Base-by-base conservation (phyloP, 2,113 vertebrate genomes). In the Plectropomus leopardus region DNA sequence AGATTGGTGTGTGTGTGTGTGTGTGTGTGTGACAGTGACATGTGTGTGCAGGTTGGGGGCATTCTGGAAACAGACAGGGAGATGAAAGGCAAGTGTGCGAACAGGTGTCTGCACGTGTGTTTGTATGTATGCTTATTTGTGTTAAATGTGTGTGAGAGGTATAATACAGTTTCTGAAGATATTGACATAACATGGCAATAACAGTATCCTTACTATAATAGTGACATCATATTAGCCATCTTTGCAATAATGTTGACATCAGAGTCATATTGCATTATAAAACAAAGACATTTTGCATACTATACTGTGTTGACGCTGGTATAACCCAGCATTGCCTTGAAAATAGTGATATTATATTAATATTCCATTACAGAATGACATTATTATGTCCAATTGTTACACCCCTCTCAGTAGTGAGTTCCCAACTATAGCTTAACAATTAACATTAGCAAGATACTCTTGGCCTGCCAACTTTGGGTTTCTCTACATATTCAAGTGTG, bases 1-100 rank as follows among this genome's bases (percentile, higher is more conserved):
- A 32, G 28, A 32, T 19, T 10, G 28, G 58, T 68, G 40, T 51
- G 26, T 68, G 66, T 58, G 36, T 71, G 32, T 58, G 48, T 21
- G 21, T 60, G 45, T n/a, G 55, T 45, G 19, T 45, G 30, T 48
- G 40, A 58, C 42, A 54, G 40, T 74, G 67, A 68, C 78, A 84
- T 81, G 81, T 79, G 77, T 75, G 78, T 83, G 72, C 72, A 84
- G 72, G 83, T 85, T 61, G 77, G 79, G 42, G 51, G 61, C 16
- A 70, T 54, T 58, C 64, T 45, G 64, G 61, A 82, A 80, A 78
- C 42, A 76, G 65, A 61, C 40, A n/a, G 34, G 40, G 68, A 77
- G 75, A 83, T 80, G 50, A 66, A 85, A 78, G 47, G 21, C 28
- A 57, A 51, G 54, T 65, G 57, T 45, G 71, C 13, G 23, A 69